phyloP scores from a whole-genome alignment of 2,797 vertebrate genomes.

The Ammospiza maritima region DNA sequence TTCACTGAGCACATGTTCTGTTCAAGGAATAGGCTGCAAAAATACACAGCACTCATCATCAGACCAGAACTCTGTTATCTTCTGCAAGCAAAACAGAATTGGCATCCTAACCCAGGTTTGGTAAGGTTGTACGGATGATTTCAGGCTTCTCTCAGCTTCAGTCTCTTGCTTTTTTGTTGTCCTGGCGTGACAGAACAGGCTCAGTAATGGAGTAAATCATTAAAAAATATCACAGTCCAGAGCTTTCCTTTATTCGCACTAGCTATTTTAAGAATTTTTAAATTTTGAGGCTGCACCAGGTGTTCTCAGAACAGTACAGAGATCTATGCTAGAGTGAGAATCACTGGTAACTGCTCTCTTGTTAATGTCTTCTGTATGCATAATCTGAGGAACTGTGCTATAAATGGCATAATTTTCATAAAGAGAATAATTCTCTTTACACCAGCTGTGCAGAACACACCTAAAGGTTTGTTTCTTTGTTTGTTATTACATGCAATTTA shows the following conservation, averaged over 20 bases:
- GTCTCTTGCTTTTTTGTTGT: neutral
- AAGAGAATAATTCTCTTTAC: neutral
- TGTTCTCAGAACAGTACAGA: neutral
- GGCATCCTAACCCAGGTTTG: neutral
- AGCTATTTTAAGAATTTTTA: neutral
- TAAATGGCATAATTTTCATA: neutral
- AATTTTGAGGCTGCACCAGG: neutral
- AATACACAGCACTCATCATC: neutral
- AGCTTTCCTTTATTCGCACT: neutral
- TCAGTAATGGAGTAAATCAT: neutral
- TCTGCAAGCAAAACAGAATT: neutral
- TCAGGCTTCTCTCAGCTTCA: neutral
- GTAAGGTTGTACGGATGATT: neutral
- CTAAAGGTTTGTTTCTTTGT: neutral
- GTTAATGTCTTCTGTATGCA: neutral
- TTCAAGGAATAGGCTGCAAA: neutral
- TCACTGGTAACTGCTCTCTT: neutral
- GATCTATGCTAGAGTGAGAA: neutral
- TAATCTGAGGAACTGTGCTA: neutral
- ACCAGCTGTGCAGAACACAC: neutral
- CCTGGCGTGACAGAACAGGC: neutral
- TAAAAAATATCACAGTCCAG: neutral
- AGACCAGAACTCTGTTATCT: neutral
- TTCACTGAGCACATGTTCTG: neutral
- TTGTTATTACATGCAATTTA: neutral